Conservation (phyloP, 1,140 invertebrate species). For the Phortica variegata region DNA sequence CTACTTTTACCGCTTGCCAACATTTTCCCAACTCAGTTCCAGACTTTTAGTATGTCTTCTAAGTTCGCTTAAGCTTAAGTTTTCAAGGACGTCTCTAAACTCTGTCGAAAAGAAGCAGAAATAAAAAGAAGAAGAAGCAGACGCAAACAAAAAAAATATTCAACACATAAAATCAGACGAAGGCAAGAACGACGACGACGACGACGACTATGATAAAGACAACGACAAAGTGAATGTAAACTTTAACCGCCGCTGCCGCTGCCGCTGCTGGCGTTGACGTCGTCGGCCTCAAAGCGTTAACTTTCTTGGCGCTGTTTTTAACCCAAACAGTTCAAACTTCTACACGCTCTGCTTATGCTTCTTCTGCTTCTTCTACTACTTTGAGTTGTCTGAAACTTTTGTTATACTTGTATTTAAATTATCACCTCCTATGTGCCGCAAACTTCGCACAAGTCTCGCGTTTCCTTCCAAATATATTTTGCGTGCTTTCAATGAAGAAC, state of each 20-base stretch:
- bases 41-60: background rate
- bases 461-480: too few species aligned
- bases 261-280: background rate
- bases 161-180: background rate
- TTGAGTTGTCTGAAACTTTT: conserved; percentile 24
- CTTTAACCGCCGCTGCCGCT: conserved; percentile 14
- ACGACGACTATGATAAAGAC: conserved; percentile 15
- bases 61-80: conserved; percentile 19
- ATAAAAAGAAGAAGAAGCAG: conserved; percentile 20
- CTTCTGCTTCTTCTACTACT: too few species aligned
- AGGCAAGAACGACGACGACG: conserved; percentile 6
- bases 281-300: background rate
- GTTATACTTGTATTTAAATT: conserved; percentile 38
- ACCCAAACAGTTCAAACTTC: background rate
- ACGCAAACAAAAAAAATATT: conserved; percentile 12
- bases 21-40: too few species aligned
- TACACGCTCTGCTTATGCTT: too few species aligned
- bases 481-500: too few species aligned
- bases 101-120: conserved; percentile 17
- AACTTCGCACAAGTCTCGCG: too few species aligned
- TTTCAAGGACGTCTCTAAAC: conserved; percentile 56
- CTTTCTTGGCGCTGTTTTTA: too few species aligned
- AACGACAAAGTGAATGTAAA: conserved; percentile 25
- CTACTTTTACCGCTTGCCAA: too few species aligned
- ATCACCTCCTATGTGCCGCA: too few species aligned